A percentile compares a stretch with the other conserved stretches of the same genome.
phyloP scores from a whole-genome alignment of 2,888 invertebrate species.

The Dascillus cervinus region DNA sequence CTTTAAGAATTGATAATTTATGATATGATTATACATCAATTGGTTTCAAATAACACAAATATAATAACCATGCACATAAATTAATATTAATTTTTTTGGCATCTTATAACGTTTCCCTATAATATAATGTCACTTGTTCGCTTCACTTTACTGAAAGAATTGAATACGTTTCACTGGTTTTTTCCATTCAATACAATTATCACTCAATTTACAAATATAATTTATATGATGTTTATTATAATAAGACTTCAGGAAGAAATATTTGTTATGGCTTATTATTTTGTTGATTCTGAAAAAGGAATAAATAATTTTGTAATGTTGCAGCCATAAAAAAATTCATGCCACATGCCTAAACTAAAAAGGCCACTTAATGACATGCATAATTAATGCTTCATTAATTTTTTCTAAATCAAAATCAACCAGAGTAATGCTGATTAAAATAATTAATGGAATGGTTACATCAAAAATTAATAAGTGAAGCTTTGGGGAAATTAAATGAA shows the following conservation, averaged over 20 bases:
- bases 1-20: too few species aligned
- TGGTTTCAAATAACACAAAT: too few species aligned
- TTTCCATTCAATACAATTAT: too few species aligned
- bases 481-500: conserved; percentile 3
- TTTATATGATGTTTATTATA: conserved; percentile 18
- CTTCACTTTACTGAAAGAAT: too few species aligned
- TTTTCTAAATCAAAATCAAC: too few species aligned
- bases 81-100: conserved; percentile 2
- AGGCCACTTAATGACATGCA: too few species aligned
- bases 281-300: conserved; percentile 23
- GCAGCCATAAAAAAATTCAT: conserved; percentile 5
- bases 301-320: conserved; percentile 12
- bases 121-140: too few species aligned
- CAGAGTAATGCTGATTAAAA: conserved; percentile 6
- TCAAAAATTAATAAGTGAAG: neutral
- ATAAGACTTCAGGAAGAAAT: conserved; percentile 20
- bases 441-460: neutral
- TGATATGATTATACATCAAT: too few species aligned
- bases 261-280: conserved; percentile 23
- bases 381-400: too few species aligned
- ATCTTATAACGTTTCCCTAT: conserved; percentile 4
- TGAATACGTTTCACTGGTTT: too few species aligned
- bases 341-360: too few species aligned
- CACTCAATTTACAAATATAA: conserved; percentile 6
- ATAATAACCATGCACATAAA: too few species aligned